Evolutionary conservation across 1,140 invertebrate genomes (phyloP).

Genomic region (Sycophila sp.): DNA sequence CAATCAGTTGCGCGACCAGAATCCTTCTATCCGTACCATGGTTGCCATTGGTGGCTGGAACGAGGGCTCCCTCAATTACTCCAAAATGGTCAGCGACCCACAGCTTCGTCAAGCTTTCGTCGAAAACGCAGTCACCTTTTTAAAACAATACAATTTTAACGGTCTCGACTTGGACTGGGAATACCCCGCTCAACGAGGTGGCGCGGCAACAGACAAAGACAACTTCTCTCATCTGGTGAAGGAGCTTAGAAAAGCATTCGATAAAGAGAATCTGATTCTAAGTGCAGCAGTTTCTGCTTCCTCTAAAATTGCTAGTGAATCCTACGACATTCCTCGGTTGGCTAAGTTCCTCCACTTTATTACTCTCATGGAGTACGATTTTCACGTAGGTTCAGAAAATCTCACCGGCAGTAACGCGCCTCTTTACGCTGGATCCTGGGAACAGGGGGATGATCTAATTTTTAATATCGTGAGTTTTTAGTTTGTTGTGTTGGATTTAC

Average conservation of each 20-base stretch:
- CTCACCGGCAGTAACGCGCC: constrained; percentile 73
- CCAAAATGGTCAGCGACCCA: constrained; percentile 50
- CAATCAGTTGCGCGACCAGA: constrained; percentile 71
- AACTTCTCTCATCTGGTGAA: constrained; percentile 68
- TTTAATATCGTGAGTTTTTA: constrained; percentile 22
- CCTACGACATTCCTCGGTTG: constrained; percentile 71
- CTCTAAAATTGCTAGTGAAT: constrained; percentile 64
- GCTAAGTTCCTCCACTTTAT: constrained; percentile 70
- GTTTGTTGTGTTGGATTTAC: no score
- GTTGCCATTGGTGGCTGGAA: constrained; percentile 83
- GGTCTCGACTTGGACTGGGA: constrained; percentile 67
- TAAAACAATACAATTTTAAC: constrained; percentile 47
- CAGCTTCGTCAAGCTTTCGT: constrained; percentile 49
- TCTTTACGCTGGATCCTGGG: constrained; percentile 56
- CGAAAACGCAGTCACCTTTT: constrained; percentile 43
- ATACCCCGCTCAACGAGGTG: constrained; percentile 56
- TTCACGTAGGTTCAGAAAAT: constrained; percentile 72
- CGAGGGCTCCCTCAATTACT: constrained; percentile 78
- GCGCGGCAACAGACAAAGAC: constrained; percentile 60
- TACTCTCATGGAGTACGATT: constrained; percentile 79
- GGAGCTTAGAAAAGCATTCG: constrained; percentile 70
- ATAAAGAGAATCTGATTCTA: constrained; percentile 65
- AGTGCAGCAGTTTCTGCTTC: constrained; percentile 74
- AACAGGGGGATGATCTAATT: not conserved
- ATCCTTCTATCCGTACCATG: constrained; percentile 74